These are phyloP conservation scores for Uloborus plumipes DNA, from an alignment of 2,888 invertebrate species.

Conservation along the genomic window DNA sequence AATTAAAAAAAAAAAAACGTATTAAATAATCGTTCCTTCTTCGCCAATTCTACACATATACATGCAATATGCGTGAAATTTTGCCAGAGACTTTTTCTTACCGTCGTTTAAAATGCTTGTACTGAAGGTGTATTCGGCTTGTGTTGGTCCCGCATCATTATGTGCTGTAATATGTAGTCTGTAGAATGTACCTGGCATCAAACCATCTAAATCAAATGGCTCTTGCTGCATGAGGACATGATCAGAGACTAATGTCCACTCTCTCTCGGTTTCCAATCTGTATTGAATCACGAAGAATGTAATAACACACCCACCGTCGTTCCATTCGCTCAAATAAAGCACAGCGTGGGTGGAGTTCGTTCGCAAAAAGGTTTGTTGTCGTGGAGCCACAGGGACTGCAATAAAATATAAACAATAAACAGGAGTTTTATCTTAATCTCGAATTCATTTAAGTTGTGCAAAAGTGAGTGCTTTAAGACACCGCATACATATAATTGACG, in stretches of 20 bases:
- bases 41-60: background rate
- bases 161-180: conserved; percentile 76
- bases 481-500: too few species aligned
- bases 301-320: conserved; percentile 70
- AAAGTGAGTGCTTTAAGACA: too few species aligned
- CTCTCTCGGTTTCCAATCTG: conserved; percentile 68
- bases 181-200: conserved; percentile 70
- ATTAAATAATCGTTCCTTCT: background rate
- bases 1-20: too few species aligned
- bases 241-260: conserved; percentile 66
- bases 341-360: conserved; percentile 70
- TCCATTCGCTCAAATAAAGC: conserved; percentile 71
- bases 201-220: conserved; percentile 64
- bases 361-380: conserved; percentile 65
- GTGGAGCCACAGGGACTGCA: conserved; percentile 70
- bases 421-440: too few species aligned
- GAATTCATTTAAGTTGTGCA: too few species aligned
- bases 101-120: conserved; percentile 70
- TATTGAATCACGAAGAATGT: conserved; percentile 69
- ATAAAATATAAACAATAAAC: background rate
- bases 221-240: conserved; percentile 68
- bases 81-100: background rate
- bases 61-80: background rate
- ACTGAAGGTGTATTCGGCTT: conserved; percentile 76
- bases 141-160: conserved; percentile 78